Percentiles rank a stretch among this genome's conserved stretches.
phyloP scores from a whole-genome alignment of 2,113 vertebrate species.

The Carettochelys insculpta region DNA sequence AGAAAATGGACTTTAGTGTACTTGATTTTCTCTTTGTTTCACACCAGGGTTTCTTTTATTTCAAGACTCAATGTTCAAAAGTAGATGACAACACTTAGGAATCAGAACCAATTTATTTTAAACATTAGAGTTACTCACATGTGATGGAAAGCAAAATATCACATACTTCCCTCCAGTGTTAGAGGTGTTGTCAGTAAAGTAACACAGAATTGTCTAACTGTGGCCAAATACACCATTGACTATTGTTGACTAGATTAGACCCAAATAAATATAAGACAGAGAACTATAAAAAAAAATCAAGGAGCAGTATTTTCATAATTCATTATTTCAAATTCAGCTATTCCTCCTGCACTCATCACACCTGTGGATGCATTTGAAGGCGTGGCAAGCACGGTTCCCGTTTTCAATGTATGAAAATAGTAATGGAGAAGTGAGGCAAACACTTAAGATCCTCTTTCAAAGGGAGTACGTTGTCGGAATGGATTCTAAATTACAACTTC shows the following conservation, averaged over 20 bases:
- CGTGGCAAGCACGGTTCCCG: neutral
- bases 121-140: conserved; percentile 24
- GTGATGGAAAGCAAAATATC: neutral
- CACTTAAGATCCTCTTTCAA: neutral
- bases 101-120: neutral
- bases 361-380: neutral
- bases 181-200: neutral
- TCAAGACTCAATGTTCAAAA: neutral
- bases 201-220: neutral
- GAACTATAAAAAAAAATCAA: neutral
- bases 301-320: neutral
- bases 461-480: accelerated
- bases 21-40: conserved; percentile 64
- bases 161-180: neutral
- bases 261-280: neutral
- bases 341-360: neutral
- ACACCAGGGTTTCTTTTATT: conserved; percentile 43
- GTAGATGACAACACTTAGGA: neutral
- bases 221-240: neutral
- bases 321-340: neutral
- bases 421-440: neutral
- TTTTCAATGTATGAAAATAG: neutral
- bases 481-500: neutral
- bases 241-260: neutral
- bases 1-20: conserved; percentile 18